Evolutionary conservation across 2,888 invertebrate species (phyloP).

Genomic region (Hemaris fuciformis): DNA sequence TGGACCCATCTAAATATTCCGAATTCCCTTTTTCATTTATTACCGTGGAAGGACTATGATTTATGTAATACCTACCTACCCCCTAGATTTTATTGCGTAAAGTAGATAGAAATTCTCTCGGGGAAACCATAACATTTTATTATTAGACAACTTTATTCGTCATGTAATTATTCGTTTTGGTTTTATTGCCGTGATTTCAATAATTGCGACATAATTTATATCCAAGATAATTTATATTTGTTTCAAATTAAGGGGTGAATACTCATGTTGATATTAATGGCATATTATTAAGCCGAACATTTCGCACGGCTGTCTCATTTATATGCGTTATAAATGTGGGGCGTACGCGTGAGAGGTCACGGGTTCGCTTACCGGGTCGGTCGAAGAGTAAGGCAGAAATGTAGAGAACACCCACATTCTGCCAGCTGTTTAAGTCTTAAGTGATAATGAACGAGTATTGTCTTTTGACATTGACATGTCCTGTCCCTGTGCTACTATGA

Average conservation of each 20-base stretch:
- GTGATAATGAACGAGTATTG: too few relatives aligned
- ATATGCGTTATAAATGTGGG: too few relatives aligned
- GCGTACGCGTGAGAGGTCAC: too few relatives aligned
- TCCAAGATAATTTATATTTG: not conserved
- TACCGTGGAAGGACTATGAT: constrained; percentile 65
- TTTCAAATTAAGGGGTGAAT: too few relatives aligned
- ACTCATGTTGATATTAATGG: too few relatives aligned
- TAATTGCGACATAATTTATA: not conserved
- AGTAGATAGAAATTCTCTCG: constrained; percentile 48
- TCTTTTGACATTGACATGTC: too few relatives aligned
- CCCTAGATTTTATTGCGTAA: constrained; percentile 67
- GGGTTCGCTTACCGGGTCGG: too few relatives aligned
- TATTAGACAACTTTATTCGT: constrained; percentile 38
- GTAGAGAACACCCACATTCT: too few relatives aligned
- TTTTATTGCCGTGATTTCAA: not conserved
- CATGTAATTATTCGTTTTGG: constrained; percentile 28
- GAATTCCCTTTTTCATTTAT: constrained; percentile 68
- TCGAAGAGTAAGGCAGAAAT: too few relatives aligned
- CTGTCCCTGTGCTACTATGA: too few relatives aligned
- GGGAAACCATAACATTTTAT: constrained; percentile 57
- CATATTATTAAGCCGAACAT: not conserved
- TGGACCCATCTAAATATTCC: constrained; percentile 41
- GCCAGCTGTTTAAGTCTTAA: too few relatives aligned
- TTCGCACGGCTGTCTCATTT: too few relatives aligned
- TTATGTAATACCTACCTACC: constrained; percentile 68